Evolutionary conservation across 2,797 vertebrate genomes (phyloP).

Genomic region (Lacerta agilis): DNA sequence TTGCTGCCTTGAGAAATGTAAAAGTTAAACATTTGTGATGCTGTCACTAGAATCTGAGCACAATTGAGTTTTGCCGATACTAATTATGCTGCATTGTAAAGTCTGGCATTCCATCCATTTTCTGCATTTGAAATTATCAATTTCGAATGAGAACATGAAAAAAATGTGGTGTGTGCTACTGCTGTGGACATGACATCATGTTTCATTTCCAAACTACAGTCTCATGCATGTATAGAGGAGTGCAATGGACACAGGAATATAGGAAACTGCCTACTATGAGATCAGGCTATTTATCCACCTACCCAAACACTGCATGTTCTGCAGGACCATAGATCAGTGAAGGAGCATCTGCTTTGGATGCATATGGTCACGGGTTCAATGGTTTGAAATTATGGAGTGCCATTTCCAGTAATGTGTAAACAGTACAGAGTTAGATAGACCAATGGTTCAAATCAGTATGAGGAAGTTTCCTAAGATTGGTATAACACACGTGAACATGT

Average conservation of each 20-base stretch:
- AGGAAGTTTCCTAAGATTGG: too few relatives aligned
- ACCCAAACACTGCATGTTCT: too few relatives aligned
- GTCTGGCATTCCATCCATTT: slow-evolving; percentile 3
- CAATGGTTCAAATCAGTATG: too few relatives aligned
- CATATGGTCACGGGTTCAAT: too few relatives aligned
- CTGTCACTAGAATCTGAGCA: not conserved
- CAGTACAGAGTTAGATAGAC: too few relatives aligned
- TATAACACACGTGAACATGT: too few relatives aligned
- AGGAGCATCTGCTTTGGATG: too few relatives aligned
- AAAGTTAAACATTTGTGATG: not conserved
- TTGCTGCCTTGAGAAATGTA: not conserved
- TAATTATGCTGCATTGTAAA: slow-evolving; percentile 6
- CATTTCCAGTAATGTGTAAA: too few relatives aligned
- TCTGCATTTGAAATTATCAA: not conserved
- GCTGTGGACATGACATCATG: not conserved
- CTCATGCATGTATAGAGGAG: too few relatives aligned
- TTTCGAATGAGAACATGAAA: not conserved
- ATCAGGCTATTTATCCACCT: not conserved
- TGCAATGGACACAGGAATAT: not conserved
- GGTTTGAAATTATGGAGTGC: too few relatives aligned
- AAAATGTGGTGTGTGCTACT: not conserved
- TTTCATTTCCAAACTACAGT: not conserved
- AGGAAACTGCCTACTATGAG: not conserved
- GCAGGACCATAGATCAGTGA: too few relatives aligned
- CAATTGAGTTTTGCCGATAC: not conserved